These are phyloP conservation scores for Eurypyga helias DNA, from an alignment of 2,113 vertebrate genomes.

Conservation along the genomic window DNA sequence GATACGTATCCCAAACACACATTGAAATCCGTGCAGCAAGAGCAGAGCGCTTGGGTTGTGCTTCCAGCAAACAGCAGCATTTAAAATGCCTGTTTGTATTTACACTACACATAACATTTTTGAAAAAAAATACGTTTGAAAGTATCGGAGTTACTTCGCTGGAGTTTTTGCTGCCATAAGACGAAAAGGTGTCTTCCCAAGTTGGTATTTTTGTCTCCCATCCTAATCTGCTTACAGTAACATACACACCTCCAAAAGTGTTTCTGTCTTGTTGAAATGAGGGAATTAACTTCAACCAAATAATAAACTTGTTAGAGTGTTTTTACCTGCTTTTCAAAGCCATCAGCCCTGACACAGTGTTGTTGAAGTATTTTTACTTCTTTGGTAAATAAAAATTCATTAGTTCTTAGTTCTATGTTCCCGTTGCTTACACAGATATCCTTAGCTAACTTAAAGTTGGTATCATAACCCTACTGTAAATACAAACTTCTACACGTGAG, in stretches of 20 bases:
- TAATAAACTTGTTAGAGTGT: background rate
- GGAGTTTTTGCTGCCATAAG: background rate
- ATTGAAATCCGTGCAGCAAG: background rate
- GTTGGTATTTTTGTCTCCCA: background rate
- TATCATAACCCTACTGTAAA: slow-evolving; percentile 77
- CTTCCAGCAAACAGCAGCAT: background rate
- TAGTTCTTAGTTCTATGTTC: slow-evolving; percentile 70
- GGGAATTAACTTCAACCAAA: background rate
- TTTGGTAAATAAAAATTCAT: slow-evolving; percentile 74
- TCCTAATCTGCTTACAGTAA: background rate
- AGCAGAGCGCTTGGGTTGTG: background rate
- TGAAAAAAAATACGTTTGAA: background rate
- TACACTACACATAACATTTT: background rate
- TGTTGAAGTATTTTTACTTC: slow-evolving; percentile 15
- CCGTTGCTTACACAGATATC: slow-evolving; percentile 68
- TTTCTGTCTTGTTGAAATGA: background rate
- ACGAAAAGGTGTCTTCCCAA: background rate
- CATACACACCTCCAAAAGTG: background rate
- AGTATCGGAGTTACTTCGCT: background rate
- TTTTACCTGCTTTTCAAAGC: background rate
- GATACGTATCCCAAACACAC: background rate
- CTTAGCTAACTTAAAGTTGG: slow-evolving; percentile 76
- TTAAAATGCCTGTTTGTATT: background rate
- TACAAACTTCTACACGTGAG: slow-evolving; percentile 73
- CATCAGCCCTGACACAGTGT: background rate